A percentile compares a stretch with the other conserved stretches of the same genome.
Conservation (phyloP, 1,140 invertebrate genomes). For the Meloidogyne hapla region DNA sequence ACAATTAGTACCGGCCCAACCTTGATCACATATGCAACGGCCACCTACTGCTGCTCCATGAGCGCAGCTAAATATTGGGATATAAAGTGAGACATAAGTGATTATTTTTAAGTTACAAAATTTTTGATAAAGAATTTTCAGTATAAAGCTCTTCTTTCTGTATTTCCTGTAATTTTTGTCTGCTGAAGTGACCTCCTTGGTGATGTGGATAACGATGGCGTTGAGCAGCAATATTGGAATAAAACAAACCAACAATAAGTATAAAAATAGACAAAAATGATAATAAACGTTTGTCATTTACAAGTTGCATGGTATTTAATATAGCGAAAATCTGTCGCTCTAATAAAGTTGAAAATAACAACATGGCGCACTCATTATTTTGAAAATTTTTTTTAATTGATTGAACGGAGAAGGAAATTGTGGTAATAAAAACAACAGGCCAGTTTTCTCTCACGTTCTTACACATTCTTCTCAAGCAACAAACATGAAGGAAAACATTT, state of each 20-base stretch:
- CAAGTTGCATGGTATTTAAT: neutral
- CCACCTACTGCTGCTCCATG: slow-evolving; percentile 40
- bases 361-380: neutral
- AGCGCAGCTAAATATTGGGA: slow-evolving; percentile 34
- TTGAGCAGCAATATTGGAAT: neutral
- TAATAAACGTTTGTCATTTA: neutral
- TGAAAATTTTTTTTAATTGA: neutral
- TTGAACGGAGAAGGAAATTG: neutral
- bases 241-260: neutral
- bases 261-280: neutral
- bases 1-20: slow-evolving; percentile 52
- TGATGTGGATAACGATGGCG: neutral
- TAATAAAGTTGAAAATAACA: too few relatives aligned
- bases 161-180: neutral
- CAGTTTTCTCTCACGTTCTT: neutral
- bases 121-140: neutral
- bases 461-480: neutral
- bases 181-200: neutral
- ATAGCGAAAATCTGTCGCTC: too few relatives aligned
- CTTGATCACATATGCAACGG: slow-evolving; percentile 37
- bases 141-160: neutral
- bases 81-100: too few relatives aligned
- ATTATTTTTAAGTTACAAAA: neutral
- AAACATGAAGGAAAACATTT: neutral
- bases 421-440: neutral